Evolutionary conservation across 2,888 invertebrate species (phyloP).

Genomic region (Heliconius erato): DNA sequence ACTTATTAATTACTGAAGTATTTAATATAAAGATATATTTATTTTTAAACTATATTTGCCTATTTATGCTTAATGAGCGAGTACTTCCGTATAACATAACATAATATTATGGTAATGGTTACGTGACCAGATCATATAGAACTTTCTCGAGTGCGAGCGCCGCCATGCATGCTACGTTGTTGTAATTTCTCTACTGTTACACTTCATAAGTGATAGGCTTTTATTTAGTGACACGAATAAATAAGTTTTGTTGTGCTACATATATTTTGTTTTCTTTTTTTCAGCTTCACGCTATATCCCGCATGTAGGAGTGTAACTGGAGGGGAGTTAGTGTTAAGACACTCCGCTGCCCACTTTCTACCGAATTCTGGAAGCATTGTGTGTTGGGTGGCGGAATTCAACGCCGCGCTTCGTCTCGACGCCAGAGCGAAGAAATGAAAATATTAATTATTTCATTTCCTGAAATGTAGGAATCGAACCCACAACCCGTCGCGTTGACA

Average conservation of each 20-base stretch:
- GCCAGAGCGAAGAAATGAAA: too few relatives aligned
- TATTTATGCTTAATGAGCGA: neutral
- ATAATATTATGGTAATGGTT: conserved; percentile 27
- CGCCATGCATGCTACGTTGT: conserved; percentile 56
- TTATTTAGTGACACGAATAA: conserved; percentile 9
- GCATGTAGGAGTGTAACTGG: too few relatives aligned
- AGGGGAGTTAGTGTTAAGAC: too few relatives aligned
- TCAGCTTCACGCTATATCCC: too few relatives aligned
- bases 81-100: neutral
- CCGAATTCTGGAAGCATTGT: too few relatives aligned
- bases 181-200: conserved; percentile 27
- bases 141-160: conserved; percentile 45
- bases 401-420: too few relatives aligned
- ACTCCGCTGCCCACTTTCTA: too few relatives aligned
- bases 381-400: too few relatives aligned
- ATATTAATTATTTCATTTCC: too few relatives aligned
- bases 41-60: neutral
- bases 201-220: conserved; percentile 18
- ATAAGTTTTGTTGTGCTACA: neutral
- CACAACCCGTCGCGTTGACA: too few relatives aligned
- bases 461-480: too few relatives aligned
- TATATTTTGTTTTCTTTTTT: neutral
- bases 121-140: conserved; percentile 25
- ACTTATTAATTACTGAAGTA: too few relatives aligned
- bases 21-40: neutral